Conservation (phyloP, 2,888 invertebrate genomes). For the Noctua fimbriata region DNA sequence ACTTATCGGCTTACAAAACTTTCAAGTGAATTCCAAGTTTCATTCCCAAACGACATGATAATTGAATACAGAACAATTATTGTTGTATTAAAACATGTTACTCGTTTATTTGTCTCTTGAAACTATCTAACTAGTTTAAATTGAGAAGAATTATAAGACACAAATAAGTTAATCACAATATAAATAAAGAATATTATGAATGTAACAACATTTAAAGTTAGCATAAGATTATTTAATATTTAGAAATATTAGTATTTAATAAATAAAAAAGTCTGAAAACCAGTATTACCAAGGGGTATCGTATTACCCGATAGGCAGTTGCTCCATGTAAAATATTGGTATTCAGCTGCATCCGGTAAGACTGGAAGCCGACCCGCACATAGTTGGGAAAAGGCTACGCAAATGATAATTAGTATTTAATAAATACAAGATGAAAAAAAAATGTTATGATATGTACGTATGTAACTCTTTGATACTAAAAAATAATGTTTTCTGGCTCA, state of each 20-base stretch:
- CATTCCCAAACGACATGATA: conserved; percentile 15
- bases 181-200: too few species aligned
- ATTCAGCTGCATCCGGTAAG: too few species aligned
- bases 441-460: background rate
- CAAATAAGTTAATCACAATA: background rate
- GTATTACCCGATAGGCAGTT: too few species aligned
- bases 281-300: too few species aligned
- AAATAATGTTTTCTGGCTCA: background rate
- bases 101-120: conserved; percentile 8
- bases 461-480: background rate
- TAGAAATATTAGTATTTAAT: too few species aligned
- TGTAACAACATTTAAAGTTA: background rate
- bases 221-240: background rate
- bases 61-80: conserved; percentile 27
- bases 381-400: too few species aligned
- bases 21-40: conserved; percentile 27
- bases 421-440: background rate
- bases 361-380: too few species aligned
- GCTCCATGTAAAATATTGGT: too few species aligned
- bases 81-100: conserved; percentile 9
- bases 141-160: background rate
- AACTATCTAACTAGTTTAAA: background rate
- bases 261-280: too few species aligned
- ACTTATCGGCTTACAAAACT: conserved; percentile 34
- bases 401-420: too few species aligned